Evolutionary conservation across 1,140 invertebrate genomes (phyloP), one percentile per base, ranked within the genome.

Genomic region (Proctacanthus coquilletti): DNA sequence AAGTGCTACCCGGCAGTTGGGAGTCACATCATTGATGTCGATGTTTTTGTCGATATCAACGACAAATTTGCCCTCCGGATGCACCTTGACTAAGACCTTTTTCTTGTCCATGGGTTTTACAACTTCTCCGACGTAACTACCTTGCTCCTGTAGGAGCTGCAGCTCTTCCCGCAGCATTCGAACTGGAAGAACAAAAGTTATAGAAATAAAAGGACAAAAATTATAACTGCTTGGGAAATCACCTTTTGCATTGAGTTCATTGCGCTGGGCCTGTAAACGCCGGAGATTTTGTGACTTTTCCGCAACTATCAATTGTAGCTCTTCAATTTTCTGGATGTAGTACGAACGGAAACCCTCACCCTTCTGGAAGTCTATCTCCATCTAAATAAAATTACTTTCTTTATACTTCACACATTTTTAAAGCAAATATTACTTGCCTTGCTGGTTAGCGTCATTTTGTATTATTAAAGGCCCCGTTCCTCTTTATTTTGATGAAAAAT

Each of bases 71-170:
- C 96, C 96, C 68, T 99, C 96, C 2, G 96, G 96, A 66, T 99
- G 96, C 9, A 98, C 93, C 69, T 99, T 99, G 0, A 99, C 96
- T 0, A 99, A 65, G 3, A 99, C 95, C 65, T 99, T 99, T 63
- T 99, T 98, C 61, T 99, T 99, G 57, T 99, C 95, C 94, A 99
- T 99, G 0, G 92, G 91, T 60, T 99, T 98, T 0, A 98, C 92
- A 19, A 99, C 95, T 69, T 99, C 96, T 9, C 96, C 96, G 4
- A 99, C 96, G 66, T 99, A 98, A 9, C 92, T 97, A 8, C 96
- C 96, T 66, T 99, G 96, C 56, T 99, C 96, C 66, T 99, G 96
- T 9, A 99, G 68, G 9, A 98, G 70, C 63, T 98, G 94, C 0
- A 99, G 65, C 57, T 99, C 96, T 63, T 99, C 96, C 11, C 95